These are phyloP conservation scores for Mobula birostris DNA, from an alignment of 2,113 vertebrate genomes.

Conservation along the genomic window DNA sequence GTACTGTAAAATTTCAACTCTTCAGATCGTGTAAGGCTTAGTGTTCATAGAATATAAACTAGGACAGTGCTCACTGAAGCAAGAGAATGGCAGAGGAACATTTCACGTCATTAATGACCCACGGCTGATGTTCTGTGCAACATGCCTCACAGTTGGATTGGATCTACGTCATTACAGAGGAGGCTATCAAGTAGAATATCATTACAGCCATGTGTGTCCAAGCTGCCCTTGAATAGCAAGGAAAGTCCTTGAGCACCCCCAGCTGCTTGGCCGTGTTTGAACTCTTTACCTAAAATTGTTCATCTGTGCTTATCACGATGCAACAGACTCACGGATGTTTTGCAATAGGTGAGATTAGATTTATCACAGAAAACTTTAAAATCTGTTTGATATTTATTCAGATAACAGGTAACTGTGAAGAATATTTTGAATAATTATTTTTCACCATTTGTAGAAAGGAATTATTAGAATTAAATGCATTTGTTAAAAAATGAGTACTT, in stretches of 20 bases:
- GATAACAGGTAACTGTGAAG: background rate
- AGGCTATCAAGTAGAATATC: background rate
- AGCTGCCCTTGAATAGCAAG: background rate
- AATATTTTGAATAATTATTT: background rate
- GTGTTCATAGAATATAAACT: background rate
- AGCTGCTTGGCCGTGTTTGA: background rate
- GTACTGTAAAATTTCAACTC: background rate
- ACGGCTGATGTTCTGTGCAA: background rate
- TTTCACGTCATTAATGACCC: background rate
- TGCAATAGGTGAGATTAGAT: background rate
- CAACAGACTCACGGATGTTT: background rate
- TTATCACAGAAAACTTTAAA: background rate
- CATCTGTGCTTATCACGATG: background rate
- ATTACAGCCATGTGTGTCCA: background rate
- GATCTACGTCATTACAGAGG: background rate
- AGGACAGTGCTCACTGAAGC: background rate
- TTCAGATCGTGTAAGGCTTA: background rate
- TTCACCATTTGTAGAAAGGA: background rate
- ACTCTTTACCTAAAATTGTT: background rate
- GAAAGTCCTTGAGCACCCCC: constrained; percentile 4
- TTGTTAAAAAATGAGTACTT: background rate
- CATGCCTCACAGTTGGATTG: background rate
- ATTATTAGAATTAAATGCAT: background rate
- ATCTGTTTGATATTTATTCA: background rate
- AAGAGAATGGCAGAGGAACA: background rate